Evolutionary conservation across 1,140 invertebrate genomes (phyloP).

Genomic region (Goniozus legneri): DNA sequence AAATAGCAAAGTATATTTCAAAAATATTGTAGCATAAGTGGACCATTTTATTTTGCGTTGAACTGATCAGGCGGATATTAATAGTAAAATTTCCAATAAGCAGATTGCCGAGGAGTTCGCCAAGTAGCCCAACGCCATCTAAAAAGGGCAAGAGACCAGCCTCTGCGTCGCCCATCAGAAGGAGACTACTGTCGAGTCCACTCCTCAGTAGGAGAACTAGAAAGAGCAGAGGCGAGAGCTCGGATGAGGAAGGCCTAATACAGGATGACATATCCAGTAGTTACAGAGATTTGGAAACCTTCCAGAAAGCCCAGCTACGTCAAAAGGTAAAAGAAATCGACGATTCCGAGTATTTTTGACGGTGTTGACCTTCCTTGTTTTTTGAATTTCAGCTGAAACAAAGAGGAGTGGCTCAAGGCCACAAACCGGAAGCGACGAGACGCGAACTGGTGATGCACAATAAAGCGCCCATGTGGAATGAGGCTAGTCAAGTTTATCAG

Average conservation of each 20-base stretch:
- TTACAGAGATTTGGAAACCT: constrained; percentile 87
- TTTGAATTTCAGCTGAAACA: constrained; percentile 59
- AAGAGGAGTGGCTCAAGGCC: constrained; percentile 52
- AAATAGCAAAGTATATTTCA: no score
- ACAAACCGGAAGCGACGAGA: constrained; percentile 56
- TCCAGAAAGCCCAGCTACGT: constrained; percentile 89
- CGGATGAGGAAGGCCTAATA: constrained; percentile 76
- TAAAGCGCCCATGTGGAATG: constrained; percentile 99
- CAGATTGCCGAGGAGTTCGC: constrained; percentile 67
- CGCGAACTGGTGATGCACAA: constrained; percentile 95
- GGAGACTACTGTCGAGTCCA: constrained; percentile 74
- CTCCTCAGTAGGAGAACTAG: constrained; percentile 70
- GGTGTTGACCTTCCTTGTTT: neutral
- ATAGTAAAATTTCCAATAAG: neutral
- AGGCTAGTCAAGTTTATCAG: constrained; percentile 98
- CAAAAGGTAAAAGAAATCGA: constrained; percentile 71
- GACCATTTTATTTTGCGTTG: no score
- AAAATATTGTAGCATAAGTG: no score
- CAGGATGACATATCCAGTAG: constrained; percentile 64
- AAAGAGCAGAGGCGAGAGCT: constrained; percentile 78
- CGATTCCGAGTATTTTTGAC: neutral
- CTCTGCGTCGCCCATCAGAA: constrained; percentile 73
- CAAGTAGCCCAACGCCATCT: constrained; percentile 67
- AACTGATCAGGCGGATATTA: no score
- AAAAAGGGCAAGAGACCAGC: constrained; percentile 72